These are phyloP conservation scores for Echinops telfairi DNA, from an alignment of 2,113 vertebrate species.

Conservation along the genomic window DNA sequence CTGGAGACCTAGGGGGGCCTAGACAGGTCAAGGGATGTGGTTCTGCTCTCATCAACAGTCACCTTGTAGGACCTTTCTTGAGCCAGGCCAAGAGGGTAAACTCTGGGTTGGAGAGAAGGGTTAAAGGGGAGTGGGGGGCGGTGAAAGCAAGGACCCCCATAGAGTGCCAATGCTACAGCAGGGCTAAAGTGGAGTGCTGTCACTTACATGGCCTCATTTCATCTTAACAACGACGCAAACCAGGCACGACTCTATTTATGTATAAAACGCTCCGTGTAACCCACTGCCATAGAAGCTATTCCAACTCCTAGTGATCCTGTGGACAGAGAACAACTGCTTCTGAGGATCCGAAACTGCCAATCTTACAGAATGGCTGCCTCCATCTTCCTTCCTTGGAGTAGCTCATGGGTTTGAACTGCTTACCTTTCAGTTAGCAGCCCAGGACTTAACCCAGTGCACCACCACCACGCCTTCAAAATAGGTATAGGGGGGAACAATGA, in stretches of 20 bases:
- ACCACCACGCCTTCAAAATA: too few species aligned
- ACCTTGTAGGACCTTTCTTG: conserved; percentile 26
- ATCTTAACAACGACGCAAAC: conserved; percentile 31
- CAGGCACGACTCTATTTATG: not conserved
- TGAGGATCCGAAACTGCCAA: too few species aligned
- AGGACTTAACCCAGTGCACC: too few species aligned
- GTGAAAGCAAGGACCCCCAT: not conserved
- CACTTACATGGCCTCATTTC: not conserved
- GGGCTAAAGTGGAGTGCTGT: not conserved
- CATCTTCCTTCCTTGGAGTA: too few species aligned
- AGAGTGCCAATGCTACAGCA: too few species aligned
- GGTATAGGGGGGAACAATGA: not conserved
- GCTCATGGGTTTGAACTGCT: too few species aligned
- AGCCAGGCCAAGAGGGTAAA: not conserved
- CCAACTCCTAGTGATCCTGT: too few species aligned
- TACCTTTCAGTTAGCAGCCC: too few species aligned
- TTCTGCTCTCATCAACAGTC: conserved; percentile 39
- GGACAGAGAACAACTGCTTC: too few species aligned
- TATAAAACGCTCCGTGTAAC: not conserved
- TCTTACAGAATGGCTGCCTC: too few species aligned
- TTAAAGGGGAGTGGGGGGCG: not conserved
- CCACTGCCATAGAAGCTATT: too few species aligned
- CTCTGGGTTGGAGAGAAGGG: not conserved
- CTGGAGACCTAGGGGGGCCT: conserved; percentile 30
- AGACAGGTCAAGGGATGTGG: conserved; percentile 54